phyloP scores from a whole-genome alignment of 1,140 invertebrate genomes.

The Melanaphis sacchari region DNA sequence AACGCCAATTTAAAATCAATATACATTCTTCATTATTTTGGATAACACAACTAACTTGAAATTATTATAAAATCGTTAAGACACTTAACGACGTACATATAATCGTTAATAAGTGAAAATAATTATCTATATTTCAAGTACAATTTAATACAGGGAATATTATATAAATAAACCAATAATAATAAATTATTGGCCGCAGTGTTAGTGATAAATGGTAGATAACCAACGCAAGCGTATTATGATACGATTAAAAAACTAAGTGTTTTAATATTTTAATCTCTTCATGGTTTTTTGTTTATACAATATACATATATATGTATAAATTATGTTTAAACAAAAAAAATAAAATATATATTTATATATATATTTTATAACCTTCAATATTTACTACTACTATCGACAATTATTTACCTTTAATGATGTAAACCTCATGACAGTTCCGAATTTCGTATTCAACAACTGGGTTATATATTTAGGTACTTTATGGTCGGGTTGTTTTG shows the following conservation, averaged over 20 bases:
- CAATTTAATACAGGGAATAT: neutral
- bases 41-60: neutral
- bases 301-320: too few relatives aligned
- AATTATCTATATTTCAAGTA: neutral
- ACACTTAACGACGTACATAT: neutral
- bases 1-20: neutral
- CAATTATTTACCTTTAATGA: constrained; percentile 56
- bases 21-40: neutral
- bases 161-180: neutral
- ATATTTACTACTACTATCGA: neutral
- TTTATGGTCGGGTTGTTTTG: constrained; percentile 61
- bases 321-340: too few relatives aligned
- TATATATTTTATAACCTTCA: neutral
- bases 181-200: neutral
- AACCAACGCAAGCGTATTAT: neutral
- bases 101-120: neutral
- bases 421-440: constrained; percentile 66
- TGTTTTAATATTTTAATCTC: neutral
- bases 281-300: too few relatives aligned
- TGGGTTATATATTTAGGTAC: constrained; percentile 69
- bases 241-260: too few relatives aligned
- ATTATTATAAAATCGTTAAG: neutral
- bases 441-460: constrained; percentile 67
- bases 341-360: too few relatives aligned
- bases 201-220: neutral